These are phyloP conservation scores for Trachurus trachurus DNA, from an alignment of 2,797 vertebrate species.

Conservation along the genomic window DNA sequence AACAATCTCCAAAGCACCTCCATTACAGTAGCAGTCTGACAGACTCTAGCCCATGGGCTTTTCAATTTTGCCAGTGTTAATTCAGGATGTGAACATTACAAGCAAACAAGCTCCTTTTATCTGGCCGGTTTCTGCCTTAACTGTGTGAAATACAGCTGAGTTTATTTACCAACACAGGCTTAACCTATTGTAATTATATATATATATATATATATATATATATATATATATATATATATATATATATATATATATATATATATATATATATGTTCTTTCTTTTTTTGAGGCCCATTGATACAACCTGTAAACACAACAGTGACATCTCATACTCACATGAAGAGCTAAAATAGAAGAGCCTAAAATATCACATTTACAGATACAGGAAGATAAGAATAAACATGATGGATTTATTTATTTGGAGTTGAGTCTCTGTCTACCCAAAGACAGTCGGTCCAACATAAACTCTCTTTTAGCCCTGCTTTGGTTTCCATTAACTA, in stretches of 20 bases:
- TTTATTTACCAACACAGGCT: neutral
- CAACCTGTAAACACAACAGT: neutral
- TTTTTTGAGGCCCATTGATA: neutral
- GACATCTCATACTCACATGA: neutral
- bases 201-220: too few species aligned
- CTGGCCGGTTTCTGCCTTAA: slow-evolving; percentile 40
- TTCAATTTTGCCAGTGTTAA: slow-evolving; percentile 63
- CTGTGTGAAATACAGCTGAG: slow-evolving; percentile 27
- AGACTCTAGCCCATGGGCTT: slow-evolving; percentile 63
- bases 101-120: slow-evolving; percentile 56
- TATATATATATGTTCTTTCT: neutral
- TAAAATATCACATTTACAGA: neutral
- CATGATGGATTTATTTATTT: neutral
- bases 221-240: too few species aligned
- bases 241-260: too few species aligned
- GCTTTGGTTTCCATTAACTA: neutral
- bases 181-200: neutral
- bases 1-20: slow-evolving; percentile 62
- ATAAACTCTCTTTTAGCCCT: neutral
- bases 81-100: slow-evolving; percentile 64
- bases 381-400: neutral
- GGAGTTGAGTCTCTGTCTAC: neutral
- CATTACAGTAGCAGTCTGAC: slow-evolving; percentile 70
- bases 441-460: neutral
- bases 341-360: too few species aligned